Percentiles rank a stretch among this genome's conserved stretches.
Conservation (phyloP, 2,888 invertebrate species). For the Dynastes tityus region DNA sequence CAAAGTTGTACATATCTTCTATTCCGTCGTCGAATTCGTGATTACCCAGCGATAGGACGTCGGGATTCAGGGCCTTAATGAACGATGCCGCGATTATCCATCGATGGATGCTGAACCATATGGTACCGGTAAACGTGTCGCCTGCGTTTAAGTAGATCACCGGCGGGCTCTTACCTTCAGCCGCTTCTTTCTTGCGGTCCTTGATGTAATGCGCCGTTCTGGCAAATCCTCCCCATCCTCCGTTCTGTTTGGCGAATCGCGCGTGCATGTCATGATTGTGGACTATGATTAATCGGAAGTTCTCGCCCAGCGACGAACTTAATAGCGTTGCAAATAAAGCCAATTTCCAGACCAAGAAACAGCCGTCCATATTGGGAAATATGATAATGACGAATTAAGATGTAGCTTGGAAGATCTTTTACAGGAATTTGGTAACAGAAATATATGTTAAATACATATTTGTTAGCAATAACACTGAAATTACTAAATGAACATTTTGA, state of each 20-base stretch:
- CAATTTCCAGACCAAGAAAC: not conserved
- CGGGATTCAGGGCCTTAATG: constrained; percentile 84
- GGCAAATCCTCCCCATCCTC: constrained; percentile 85
- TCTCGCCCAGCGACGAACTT: constrained; percentile 15
- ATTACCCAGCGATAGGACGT: constrained; percentile 84
- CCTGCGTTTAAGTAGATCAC: constrained; percentile 92
- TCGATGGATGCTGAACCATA: constrained; percentile 89
- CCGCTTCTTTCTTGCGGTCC: constrained; percentile 74
- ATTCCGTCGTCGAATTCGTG: constrained; percentile 93
- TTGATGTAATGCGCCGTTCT: constrained; percentile 79
- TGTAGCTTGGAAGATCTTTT: not conserved
- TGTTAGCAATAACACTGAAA: not conserved
- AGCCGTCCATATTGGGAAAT: not conserved
- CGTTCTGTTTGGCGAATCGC: constrained; percentile 30
- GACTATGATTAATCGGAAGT: constrained; percentile 39
- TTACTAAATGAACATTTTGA: not conserved
- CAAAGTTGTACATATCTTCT: constrained; percentile 83
- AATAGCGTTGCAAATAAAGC: not conserved
- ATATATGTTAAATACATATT: not conserved
- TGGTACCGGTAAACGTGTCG: constrained; percentile 92
- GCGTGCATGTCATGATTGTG: constrained; percentile 48
- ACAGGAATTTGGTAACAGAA: not conserved
- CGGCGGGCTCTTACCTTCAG: constrained; percentile 73
- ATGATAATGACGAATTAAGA: not conserved
- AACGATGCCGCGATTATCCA: constrained; percentile 86